Evolutionary conservation across 2,113 vertebrate genomes (phyloP), one percentile per base, ranked within the genome.

Genomic region (Tyrannus savana): DNA sequence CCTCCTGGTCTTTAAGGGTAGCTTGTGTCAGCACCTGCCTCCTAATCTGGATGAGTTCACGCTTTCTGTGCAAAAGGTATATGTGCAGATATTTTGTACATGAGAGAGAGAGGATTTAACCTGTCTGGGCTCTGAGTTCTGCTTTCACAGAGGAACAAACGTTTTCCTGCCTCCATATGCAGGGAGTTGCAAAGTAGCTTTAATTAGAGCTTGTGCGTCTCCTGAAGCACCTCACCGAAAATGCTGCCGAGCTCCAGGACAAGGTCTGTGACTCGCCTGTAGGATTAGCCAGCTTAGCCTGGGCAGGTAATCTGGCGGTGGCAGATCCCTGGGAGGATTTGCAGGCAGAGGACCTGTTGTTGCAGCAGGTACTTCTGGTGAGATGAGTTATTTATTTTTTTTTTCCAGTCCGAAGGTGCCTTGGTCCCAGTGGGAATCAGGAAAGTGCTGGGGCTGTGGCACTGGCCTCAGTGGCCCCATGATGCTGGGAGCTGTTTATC

Each of bases 281-380:
- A 37, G 89, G 96, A 95, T 93, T 95, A 97, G 37, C 76, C 63
- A 19, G 89, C 76, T 89, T 93, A 92, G 89, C 67, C 92, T 78
- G 89, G 84, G 56, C 31, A 31, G 69, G 84, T 95, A 92, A 95
- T 95, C 83, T 93, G 84, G 64, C 42, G 77, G 88, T 76, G 86
- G 88, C 93, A 94, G 94, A 90, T 93, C 88, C 90, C 76, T 2
- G 5, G 80, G 80, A 93, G 92, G 90, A 93, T 94, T 90, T 95
- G 66, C 62, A 53, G 83, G 85, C 90, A 64, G 64, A 88, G 60
- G 72, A 78, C 58, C 69, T 95, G 83, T 93, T 74, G 79, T 88
- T 84, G 64, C 75, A 78, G 60, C 56, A 78, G 69, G 37, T 79
- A 23, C 60, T 89, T 63, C 86, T 77, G 60, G 53, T 12, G 25